Conservation (phyloP, 2,113 vertebrate species). For the Platysternon megacephalum region DNA sequence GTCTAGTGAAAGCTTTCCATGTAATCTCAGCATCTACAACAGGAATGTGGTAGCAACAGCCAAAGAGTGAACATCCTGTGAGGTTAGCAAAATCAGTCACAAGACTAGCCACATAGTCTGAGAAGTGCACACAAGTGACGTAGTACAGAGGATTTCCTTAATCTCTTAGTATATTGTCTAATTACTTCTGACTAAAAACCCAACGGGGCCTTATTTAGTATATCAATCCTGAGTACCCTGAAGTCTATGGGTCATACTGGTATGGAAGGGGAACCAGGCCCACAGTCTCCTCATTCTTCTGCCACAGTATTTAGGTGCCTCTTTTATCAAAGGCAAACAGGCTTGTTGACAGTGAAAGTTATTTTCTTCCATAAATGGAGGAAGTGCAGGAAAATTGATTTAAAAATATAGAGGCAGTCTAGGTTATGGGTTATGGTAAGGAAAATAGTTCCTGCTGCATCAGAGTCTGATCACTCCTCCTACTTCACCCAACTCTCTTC, state of each 20-base stretch:
- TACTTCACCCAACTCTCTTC: not conserved
- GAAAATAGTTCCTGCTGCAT: not conserved
- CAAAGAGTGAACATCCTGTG: not conserved
- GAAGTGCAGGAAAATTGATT: not conserved
- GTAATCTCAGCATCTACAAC: not conserved
- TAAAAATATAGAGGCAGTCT: not conserved
- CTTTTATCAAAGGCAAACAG: not conserved
- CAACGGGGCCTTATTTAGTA: not conserved
- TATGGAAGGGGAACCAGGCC: not conserved
- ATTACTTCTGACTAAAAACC: not conserved
- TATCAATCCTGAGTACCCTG: not conserved
- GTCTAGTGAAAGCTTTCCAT: not conserved
- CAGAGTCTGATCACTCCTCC: not conserved
- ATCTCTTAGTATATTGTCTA: not conserved
- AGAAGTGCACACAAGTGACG: not conserved
- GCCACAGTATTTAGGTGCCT: not conserved
- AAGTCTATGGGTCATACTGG: not conserved
- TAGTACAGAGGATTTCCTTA: not conserved
- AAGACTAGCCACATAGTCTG: not conserved
- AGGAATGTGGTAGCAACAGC: not conserved
- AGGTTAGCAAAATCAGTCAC: not conserved
- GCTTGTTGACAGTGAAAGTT: not conserved
- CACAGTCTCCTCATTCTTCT: not conserved
- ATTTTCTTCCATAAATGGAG: not conserved
- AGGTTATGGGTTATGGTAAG: not conserved